Evolutionary conservation across 2,113 vertebrate genomes (phyloP).

Genomic region (Mystacornis crossleyi): DNA sequence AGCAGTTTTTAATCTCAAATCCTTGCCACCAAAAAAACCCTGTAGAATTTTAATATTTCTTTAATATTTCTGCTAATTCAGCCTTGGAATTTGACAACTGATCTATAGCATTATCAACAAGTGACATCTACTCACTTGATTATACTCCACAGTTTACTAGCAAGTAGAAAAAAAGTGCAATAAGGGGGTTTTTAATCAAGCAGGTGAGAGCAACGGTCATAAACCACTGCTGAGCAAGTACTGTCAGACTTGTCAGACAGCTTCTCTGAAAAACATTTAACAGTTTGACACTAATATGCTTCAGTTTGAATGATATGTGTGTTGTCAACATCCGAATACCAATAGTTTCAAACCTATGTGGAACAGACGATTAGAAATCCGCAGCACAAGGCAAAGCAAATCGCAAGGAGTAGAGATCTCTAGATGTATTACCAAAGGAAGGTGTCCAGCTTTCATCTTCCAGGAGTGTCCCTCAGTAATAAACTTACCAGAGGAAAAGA

Average conservation of each 20-base stretch:
- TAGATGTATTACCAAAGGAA: not conserved
- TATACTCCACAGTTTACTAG: not conserved
- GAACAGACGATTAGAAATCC: not conserved
- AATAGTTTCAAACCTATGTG: not conserved
- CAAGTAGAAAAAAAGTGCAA: not conserved
- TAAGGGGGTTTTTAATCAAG: not conserved
- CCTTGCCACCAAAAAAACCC: not conserved
- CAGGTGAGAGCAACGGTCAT: not conserved
- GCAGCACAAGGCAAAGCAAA: not conserved
- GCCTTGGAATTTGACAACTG: not conserved
- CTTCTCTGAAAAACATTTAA: not conserved
- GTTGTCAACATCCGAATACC: not conserved
- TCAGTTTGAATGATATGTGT: not conserved
- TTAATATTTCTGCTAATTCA: not conserved
- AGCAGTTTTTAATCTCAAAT: not conserved
- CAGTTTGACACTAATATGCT: conserved; percentile 20
- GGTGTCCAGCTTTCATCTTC: not conserved
- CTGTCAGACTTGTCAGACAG: conserved; percentile 14
- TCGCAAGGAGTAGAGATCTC: not conserved
- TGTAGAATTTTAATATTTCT: not conserved
- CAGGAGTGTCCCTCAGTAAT: not conserved
- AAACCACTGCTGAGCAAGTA: not conserved
- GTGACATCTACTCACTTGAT: not conserved
- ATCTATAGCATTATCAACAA: not conserved
- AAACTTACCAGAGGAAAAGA: not conserved